phyloP scores from a whole-genome alignment of 2,888 invertebrate species.

The Drosophila paracracens region DNA sequence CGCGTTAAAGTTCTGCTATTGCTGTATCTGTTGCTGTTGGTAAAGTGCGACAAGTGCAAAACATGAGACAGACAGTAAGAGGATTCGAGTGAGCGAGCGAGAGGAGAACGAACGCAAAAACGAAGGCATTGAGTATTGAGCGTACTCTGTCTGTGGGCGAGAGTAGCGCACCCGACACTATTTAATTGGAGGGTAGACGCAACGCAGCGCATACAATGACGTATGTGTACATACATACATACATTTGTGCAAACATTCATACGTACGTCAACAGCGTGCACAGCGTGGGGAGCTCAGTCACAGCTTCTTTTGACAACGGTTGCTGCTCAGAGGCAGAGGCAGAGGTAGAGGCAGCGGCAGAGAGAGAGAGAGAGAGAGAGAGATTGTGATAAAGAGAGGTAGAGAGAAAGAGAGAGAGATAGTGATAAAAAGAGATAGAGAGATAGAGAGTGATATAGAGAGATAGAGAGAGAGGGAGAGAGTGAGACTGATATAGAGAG shows the following conservation, averaged over 20 bases:
- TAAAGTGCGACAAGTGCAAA: constrained; percentile 17
- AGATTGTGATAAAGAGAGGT: too few species aligned
- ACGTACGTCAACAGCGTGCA: background rate
- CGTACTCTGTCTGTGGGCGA: background rate
- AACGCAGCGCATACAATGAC: background rate
- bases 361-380: background rate
- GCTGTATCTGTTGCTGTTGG: constrained; percentile 18
- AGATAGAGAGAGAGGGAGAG: too few species aligned
- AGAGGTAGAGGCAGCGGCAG: too few species aligned
- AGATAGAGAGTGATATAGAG: background rate
- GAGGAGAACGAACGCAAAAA: background rate
- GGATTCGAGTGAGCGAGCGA: background rate
- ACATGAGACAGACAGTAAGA: background rate
- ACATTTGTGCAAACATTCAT: background rate
- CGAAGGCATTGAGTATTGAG: constrained; percentile 1
- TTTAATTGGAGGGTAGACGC: background rate
- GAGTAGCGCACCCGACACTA: background rate
- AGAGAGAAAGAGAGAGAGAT: too few species aligned
- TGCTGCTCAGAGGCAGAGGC: background rate
- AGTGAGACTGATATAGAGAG: too few species aligned
- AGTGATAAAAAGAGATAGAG: background rate
- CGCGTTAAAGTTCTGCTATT: constrained; percentile 43
- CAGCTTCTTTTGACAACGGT: background rate
- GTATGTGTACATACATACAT: background rate
- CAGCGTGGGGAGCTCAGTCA: constrained; percentile 1